Evolutionary conservation across 1,140 invertebrate species (phyloP).

Genomic region (Amyelois transitella): DNA sequence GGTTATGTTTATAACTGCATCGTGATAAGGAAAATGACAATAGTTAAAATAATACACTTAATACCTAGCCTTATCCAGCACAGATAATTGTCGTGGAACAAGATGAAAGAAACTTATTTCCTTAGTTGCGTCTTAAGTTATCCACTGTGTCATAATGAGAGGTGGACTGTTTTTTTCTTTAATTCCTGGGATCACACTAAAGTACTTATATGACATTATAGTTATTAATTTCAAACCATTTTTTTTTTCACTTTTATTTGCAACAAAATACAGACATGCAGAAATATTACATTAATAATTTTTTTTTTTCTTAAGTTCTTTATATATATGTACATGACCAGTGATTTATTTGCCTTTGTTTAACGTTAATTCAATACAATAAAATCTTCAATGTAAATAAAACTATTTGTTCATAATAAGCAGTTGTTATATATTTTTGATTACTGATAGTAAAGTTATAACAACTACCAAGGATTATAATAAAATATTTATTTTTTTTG

Average conservation of each 20-base stretch:
- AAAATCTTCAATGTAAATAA: neutral
- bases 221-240: too few relatives aligned
- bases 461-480: too few relatives aligned
- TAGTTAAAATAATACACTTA: neutral
- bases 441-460: neutral
- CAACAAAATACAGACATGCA: neutral
- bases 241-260: neutral
- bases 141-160: too few relatives aligned
- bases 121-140: too few relatives aligned
- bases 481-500: too few relatives aligned
- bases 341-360: too few relatives aligned
- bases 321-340: neutral
- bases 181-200: too few relatives aligned
- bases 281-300: neutral
- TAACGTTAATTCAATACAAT: neutral
- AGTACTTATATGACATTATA: too few relatives aligned
- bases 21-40: neutral
- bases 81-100: too few relatives aligned
- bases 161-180: too few relatives aligned
- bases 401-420: neutral
- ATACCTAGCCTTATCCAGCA: too few relatives aligned
- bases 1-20: neutral
- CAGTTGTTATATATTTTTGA: neutral
- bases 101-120: too few relatives aligned
- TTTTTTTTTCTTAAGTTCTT: neutral